Base-by-base conservation (phyloP, 2,113 vertebrate genomes). In the Cynocephalus volans region DNA sequence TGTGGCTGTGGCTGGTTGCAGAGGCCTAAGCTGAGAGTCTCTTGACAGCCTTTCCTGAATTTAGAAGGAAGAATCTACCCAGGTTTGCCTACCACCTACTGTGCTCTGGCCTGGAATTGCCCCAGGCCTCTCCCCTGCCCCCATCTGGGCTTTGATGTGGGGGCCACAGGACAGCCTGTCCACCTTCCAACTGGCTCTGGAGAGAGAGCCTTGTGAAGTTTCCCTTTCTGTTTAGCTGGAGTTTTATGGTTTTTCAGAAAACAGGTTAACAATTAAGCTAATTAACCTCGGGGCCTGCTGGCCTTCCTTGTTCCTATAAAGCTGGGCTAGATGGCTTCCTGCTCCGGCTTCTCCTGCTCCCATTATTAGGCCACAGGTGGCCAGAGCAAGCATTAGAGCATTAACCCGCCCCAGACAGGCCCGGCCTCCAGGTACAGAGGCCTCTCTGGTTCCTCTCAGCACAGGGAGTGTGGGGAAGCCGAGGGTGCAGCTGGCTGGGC, bases 251-350 rank as follows among this genome's bases (percentile, higher is more conserved):
- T 93, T 98, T 97, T 97, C 93, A 95, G 95, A 91, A 98, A 98
- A 97, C 97, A 90, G 98, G 98, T 98, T 99, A 98, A 98, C 98
- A 96, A 98, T 98, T 97, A 69, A 98, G 96, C 98, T 96, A 89
- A 98, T 98, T 97, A 41, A 96, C 97, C 97, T 88, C 82, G n/a
- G 97, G 97, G 97, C 97, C 96, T 80, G 1, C 96, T 58, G 64
- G 95, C 60, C 79, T 58, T 94, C 69, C 60, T 52, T 8, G 90
- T 80, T 85, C 93, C 97, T 65, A 15, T 88, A 90, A 98, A 98
- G 97, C 15, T 0, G 45, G 73, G 92, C 77, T 96, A 95, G 98
- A 95, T 97, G 97, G 93, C 31, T 97, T 97, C 93, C 69, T 95
- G 69, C 85, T 77, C 86, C 45, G 45, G 67, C 92, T 83, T 62